Conservation (phyloP, 2,888 invertebrate species). For the Epirrhoe alternata region DNA sequence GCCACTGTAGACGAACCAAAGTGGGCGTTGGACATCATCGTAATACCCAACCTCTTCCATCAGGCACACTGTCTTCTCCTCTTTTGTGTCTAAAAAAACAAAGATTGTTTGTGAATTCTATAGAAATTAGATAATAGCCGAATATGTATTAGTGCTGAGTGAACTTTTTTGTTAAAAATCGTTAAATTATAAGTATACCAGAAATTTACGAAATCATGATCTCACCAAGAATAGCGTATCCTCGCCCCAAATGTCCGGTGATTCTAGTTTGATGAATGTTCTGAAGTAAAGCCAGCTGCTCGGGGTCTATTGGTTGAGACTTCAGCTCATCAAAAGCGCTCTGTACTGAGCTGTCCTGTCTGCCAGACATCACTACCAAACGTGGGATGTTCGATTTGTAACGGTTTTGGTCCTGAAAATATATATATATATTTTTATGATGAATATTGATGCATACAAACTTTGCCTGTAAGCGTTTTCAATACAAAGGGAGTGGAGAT, state of each 20-base stretch:
- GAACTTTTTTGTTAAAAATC: no score
- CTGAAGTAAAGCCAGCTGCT: conserved; percentile 76
- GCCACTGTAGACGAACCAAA: conserved; percentile 90
- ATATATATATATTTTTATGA: neutral
- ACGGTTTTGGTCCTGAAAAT: conserved; percentile 39
- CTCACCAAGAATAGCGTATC: conserved; percentile 81
- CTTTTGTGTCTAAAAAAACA: conserved; percentile 53
- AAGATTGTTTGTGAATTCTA: neutral
- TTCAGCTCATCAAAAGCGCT: conserved; percentile 58
- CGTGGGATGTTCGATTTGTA: conserved; percentile 67
- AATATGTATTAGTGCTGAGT: no score
- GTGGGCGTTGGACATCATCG: conserved; percentile 71
- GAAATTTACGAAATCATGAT: neutral
- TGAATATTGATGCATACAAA: no score
- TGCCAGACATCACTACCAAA: conserved; percentile 82
- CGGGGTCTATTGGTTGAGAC: conserved; percentile 66
- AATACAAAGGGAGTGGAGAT: neutral
- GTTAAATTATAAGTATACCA: no score
- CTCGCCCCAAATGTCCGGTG: conserved; percentile 84
- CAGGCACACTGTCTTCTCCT: conserved; percentile 57
- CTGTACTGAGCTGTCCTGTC: conserved; percentile 75
- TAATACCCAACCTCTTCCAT: conserved; percentile 59
- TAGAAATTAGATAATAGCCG: no score
- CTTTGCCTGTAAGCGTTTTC: no score
- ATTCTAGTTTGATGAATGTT: conserved; percentile 71